Evolutionary conservation across 92 coral and sea anemone genomes (phyloP).

Genomic region (Bergia puertoricense): DNA sequence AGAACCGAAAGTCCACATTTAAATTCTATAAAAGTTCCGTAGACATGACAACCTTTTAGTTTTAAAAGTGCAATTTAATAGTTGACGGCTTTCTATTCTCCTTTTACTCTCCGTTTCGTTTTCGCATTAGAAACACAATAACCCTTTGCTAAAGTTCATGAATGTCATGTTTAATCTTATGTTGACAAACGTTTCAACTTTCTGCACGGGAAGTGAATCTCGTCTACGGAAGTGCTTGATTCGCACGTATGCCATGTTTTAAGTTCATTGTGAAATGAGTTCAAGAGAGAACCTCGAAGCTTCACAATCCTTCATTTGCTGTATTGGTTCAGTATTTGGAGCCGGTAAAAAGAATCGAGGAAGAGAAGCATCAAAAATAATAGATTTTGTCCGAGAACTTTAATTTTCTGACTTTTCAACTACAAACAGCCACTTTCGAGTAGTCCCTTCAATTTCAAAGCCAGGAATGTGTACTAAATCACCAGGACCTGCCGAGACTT

Average conservation of each 20-base stretch:
- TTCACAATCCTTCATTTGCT: not conserved
- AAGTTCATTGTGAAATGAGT: not conserved
- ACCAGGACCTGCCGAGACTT: not conserved
- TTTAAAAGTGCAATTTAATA: too few species aligned
- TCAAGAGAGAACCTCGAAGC: not conserved
- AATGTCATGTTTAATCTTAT: not conserved
- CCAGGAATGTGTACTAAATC: not conserved
- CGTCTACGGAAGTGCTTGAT: not conserved
- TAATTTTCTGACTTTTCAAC: not conserved
- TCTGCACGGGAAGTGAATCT: not conserved
- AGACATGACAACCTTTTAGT: not conserved
- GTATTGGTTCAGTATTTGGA: not conserved
- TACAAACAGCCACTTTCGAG: not conserved
- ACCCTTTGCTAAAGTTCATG: not conserved
- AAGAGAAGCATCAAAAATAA: not conserved
- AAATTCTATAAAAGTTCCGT: not conserved
- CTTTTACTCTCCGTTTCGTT: not conserved
- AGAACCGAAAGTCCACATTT: too few species aligned
- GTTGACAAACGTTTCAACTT: not conserved
- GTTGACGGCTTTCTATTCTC: not conserved
- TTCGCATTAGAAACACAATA: not conserved
- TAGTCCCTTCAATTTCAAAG: not conserved
- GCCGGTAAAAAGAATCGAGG: not conserved
- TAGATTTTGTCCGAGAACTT: not conserved
- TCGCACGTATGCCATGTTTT: too few species aligned